phyloP scores from a whole-genome alignment of 2,888 invertebrate species.

The Caenorhabditis wallacei region DNA sequence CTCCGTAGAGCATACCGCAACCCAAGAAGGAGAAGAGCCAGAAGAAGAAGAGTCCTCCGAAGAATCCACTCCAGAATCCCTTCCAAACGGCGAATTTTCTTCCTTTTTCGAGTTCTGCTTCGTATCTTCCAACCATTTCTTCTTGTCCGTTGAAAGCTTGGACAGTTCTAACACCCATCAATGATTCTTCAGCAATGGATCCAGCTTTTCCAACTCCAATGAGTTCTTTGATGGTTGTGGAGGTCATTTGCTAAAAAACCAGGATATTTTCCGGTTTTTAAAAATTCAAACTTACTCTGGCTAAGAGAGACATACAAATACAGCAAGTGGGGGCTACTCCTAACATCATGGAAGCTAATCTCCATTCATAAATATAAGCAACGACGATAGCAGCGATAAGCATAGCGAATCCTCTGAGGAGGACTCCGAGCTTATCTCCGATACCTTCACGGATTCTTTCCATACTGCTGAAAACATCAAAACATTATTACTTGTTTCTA shows the following conservation, averaged over 20 bases:
- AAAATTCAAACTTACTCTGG: slow-evolving; percentile 66
- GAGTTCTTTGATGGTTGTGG: slow-evolving; percentile 73
- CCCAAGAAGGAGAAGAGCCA: slow-evolving; percentile 76
- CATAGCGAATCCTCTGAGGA: slow-evolving; percentile 77
- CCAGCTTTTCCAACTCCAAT: slow-evolving; percentile 77
- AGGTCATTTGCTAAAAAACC: slow-evolving; percentile 73
- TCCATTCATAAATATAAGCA: slow-evolving; percentile 78
- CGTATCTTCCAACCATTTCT: slow-evolving; percentile 76
- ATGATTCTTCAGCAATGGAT: slow-evolving; percentile 78
- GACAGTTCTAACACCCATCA: slow-evolving; percentile 79
- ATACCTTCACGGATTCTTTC: slow-evolving; percentile 76
- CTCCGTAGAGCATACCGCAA: slow-evolving; percentile 76
- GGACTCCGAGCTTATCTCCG: slow-evolving; percentile 80
- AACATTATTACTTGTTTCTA: neutral
- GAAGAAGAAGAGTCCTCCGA: slow-evolving; percentile 79
- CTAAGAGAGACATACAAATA: slow-evolving; percentile 77
- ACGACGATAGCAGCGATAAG: slow-evolving; percentile 73
- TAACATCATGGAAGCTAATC: slow-evolving; percentile 76
- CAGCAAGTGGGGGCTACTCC: slow-evolving; percentile 76
- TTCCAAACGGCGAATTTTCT: slow-evolving; percentile 75
- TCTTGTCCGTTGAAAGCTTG: slow-evolving; percentile 79
- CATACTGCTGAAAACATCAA: slow-evolving; percentile 60
- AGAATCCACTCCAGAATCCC: slow-evolving; percentile 78
- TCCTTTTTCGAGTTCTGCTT: slow-evolving; percentile 70
- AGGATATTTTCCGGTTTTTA: neutral